Evolutionary conservation across 2,113 vertebrate genomes (phyloP), one percentile per base, ranked within the genome.

Genomic region (Ibidorhyncha struthersii): DNA sequence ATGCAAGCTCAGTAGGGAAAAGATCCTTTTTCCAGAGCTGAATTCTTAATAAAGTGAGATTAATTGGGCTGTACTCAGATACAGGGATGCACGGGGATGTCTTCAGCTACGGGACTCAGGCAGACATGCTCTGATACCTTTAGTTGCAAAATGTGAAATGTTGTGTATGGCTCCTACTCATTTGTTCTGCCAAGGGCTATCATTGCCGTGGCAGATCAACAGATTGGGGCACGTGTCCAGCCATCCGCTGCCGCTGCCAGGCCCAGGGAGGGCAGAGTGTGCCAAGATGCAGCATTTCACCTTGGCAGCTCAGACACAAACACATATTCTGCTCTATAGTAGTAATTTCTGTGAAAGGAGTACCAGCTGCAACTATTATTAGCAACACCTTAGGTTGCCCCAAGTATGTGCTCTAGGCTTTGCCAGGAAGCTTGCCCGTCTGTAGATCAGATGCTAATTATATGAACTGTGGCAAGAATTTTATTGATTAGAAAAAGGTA

Each of bases 111-210:
- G 22, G 89, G 79, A 41, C 49, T 86, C 43, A 26, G 34, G 40
- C 58, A 92, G 95, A 82, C 89, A 73, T 56, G 82, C 88, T 95
- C 90, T 67, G 79, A 77, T 95, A 82, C 49, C 74, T 96, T 79
- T 73, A 82, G 66, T 71, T 90, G 86, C 61, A 93, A 62, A 56
- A 53, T 32, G 53, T 70, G 26, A 80, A 80, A 56, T 38, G 56
- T 56, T 63, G 23, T 53, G 32, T 73, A 32, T 43, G 63, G 45
- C 45, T 96, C 66, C 62, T 83, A 53, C 66, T 90, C 21, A 0
- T 65, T 82, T 83, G 26, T 82, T 86, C 71, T 93, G 90, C 93
- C 89, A 95, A 79, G 36, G 84, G 87, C 89, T 95, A 85, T 93
- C 78, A 93, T 94, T 72, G 62, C 86, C 62, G 56, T 29, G 70